These are phyloP conservation scores for Imbricaverruca yamaguchii DNA, from an alignment of 2,888 invertebrate species.

Conservation along the genomic window DNA sequence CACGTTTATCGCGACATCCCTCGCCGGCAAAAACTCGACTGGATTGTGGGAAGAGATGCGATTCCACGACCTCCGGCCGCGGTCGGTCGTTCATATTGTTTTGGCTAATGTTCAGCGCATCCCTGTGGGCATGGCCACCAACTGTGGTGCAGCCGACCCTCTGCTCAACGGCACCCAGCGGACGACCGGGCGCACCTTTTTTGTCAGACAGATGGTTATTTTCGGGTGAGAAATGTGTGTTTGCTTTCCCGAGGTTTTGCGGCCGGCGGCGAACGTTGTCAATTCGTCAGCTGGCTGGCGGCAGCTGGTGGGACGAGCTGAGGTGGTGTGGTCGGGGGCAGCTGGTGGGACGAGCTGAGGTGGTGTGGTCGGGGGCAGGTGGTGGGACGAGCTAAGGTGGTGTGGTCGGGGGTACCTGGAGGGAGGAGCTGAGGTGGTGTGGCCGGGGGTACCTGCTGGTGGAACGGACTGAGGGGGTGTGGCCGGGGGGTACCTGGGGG, in stretches of 20 bases:
- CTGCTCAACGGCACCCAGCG: background rate
- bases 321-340: too few relatives aligned
- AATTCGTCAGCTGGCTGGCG: background rate
- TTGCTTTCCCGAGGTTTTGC: constrained; percentile 3
- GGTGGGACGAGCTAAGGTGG: too few relatives aligned
- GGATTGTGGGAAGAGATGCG: background rate
- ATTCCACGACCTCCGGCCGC: background rate
- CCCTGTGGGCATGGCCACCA: too few relatives aligned
- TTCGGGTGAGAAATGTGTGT: constrained; percentile 8
- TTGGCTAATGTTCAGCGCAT: constrained; percentile 1
- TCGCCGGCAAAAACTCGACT: background rate
- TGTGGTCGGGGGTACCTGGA: too few relatives aligned
- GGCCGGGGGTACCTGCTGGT: too few relatives aligned
- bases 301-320: background rate
- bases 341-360: too few relatives aligned
- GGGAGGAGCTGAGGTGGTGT: too few relatives aligned
- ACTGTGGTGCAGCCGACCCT: too few relatives aligned
- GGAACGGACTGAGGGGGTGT: too few relatives aligned
- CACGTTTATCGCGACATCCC: background rate
- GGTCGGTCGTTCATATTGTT: constrained; percentile 7
- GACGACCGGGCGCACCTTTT: background rate
- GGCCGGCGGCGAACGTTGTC: background rate
- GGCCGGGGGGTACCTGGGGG: too few relatives aligned
- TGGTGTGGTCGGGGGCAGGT: too few relatives aligned
- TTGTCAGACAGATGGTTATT: background rate